Evolutionary conservation across 1,140 invertebrate species (phyloP).

Genomic region (Lysiphlebus fabarum): DNA sequence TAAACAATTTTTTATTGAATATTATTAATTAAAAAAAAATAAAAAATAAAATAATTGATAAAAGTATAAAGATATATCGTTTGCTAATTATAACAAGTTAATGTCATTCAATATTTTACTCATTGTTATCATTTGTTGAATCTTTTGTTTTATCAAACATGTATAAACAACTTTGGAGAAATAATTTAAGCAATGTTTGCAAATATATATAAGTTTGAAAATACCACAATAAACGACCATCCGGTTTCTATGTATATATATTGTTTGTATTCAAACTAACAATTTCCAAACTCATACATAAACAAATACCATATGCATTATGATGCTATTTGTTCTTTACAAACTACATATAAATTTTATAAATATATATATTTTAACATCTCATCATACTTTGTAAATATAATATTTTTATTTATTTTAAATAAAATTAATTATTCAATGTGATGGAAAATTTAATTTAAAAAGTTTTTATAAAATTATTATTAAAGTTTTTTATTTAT

Average conservation of each 20-base stretch:
- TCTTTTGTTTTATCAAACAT: constrained; percentile 3
- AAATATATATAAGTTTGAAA: not conserved
- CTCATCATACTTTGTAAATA: not conserved
- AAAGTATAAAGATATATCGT: too few relatives aligned
- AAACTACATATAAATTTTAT: constrained; percentile 8
- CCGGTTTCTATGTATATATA: not conserved
- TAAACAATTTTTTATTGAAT: too few relatives aligned
- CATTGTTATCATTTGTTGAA: constrained; percentile 3
- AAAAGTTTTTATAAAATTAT: too few relatives aligned
- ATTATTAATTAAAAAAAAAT: too few relatives aligned
- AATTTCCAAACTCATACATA: constrained; percentile 5
- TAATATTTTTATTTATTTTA: constrained; percentile 2
- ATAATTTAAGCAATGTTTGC: constrained; percentile 17
- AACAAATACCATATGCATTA: constrained; percentile 14
- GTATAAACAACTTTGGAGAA: not conserved
- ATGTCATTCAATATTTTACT: constrained; percentile 10
- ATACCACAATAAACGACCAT: constrained; percentile 20
- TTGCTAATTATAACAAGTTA: constrained; percentile 1
- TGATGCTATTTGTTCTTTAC: constrained; percentile 3
- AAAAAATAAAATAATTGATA: too few relatives aligned
- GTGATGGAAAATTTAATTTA: too few relatives aligned
- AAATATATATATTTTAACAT: constrained; percentile 5
- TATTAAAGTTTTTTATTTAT: too few relatives aligned
- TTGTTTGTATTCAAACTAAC: constrained; percentile 18
- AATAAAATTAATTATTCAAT: not conserved